A percentile compares a stretch with the other conserved stretches of the same genome.
phyloP scores from a whole-genome alignment of 1,140 invertebrate species.

The Pissodes strobi region DNA sequence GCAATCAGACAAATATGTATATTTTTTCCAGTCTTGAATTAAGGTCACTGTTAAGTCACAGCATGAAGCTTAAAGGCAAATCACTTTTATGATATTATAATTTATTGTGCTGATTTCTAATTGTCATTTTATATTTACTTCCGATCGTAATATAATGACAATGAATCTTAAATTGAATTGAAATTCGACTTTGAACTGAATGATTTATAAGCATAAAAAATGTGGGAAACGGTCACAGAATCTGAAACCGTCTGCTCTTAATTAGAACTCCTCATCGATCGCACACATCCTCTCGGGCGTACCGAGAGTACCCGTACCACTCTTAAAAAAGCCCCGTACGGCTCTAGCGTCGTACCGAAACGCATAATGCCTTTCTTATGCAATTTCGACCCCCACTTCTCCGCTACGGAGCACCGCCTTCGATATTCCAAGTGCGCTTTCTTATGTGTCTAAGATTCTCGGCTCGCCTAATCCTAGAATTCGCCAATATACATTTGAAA shows the following conservation, averaged over 20 bases:
- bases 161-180: too few species aligned
- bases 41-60: too few species aligned
- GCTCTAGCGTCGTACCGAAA: constrained; percentile 33
- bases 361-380: constrained; percentile 39
- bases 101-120: too few species aligned
- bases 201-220: too few species aligned
- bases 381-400: constrained; percentile 22
- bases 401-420: constrained; percentile 19
- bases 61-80: too few species aligned
- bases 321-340: constrained; percentile 8
- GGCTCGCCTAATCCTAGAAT: constrained; percentile 28
- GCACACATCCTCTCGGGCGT: constrained; percentile 20
- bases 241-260: constrained; percentile 10
- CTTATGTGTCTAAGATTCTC: constrained; percentile 32
- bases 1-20: too few species aligned
- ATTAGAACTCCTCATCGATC: constrained; percentile 21
- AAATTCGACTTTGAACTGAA: too few species aligned
- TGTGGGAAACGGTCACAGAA: constrained; percentile 4
- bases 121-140: too few species aligned
- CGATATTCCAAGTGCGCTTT: constrained; percentile 34
- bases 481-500: constrained; percentile 36
- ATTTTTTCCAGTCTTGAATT: too few species aligned
- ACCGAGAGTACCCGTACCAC: constrained; percentile 19
- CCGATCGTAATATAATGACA: too few species aligned
- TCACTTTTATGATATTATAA: too few species aligned